Conservation (phyloP, 2,888 invertebrate genomes). For the Zele albiditarsus region DNA sequence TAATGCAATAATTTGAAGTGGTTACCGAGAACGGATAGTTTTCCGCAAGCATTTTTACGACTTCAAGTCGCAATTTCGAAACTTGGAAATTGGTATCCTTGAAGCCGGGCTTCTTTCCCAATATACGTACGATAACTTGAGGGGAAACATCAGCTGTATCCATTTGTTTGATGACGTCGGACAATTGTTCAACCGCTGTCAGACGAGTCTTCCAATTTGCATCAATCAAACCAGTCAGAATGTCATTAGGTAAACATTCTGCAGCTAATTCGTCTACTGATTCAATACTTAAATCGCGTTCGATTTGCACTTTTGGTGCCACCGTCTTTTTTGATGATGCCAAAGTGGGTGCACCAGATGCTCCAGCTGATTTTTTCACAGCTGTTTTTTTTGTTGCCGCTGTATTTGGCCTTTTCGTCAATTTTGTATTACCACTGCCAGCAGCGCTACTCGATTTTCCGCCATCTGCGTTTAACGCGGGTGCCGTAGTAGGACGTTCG, state of each 20-base stretch:
- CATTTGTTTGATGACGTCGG: conserved; percentile 77
- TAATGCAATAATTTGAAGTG: conserved; percentile 83
- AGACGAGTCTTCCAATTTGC: conserved; percentile 91
- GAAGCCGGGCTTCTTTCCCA: conserved; percentile 88
- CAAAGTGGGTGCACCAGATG: conserved; percentile 59
- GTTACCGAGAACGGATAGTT: conserved; percentile 82
- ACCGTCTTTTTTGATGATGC: conserved; percentile 66
- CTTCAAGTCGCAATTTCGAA: conserved; percentile 86
- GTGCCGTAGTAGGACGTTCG: conserved; percentile 75
- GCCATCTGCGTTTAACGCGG: conserved; percentile 72
- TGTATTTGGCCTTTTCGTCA: conserved; percentile 61
- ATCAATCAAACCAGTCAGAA: conserved; percentile 81
- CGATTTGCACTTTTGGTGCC: conserved; percentile 64
- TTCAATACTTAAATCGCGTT: conserved; percentile 83
- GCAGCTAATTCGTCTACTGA: conserved; percentile 85
- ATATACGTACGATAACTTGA: conserved; percentile 83
- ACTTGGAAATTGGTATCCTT: conserved; percentile 95
- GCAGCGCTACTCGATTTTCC: conserved; percentile 47
- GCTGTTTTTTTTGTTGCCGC: conserved; percentile 64
- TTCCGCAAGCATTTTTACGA: conserved; percentile 85
- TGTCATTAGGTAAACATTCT: conserved; percentile 78
- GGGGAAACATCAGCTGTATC: conserved; percentile 79
- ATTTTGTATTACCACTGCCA: conserved; percentile 36
- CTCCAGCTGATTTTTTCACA: conserved; percentile 64
- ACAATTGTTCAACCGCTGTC: conserved; percentile 83